Percentiles rank a stretch among this genome's conserved stretches.
Conservation (phyloP, 2,888 invertebrate genomes). For the Limnephilus rhombicus region DNA sequence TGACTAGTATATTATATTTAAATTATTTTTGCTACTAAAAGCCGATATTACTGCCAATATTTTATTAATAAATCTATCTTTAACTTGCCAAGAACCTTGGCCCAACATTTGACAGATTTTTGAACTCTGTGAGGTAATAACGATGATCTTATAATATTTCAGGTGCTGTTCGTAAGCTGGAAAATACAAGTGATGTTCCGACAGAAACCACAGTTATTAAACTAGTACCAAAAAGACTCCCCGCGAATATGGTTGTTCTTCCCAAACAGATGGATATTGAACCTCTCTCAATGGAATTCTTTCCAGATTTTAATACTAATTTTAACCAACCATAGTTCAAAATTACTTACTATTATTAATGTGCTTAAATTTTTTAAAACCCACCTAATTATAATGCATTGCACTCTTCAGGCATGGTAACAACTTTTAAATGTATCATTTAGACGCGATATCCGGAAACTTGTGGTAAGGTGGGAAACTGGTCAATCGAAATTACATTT, state of each 20-base stretch:
- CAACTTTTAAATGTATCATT: neutral
- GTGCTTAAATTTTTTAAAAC: neutral
- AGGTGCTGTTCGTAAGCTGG: conserved; percentile 6
- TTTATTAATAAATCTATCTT: neutral
- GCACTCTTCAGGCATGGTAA: neutral
- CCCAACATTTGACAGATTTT: neutral
- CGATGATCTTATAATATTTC: neutral
- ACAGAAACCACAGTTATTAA: neutral
- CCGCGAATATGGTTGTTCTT: neutral
- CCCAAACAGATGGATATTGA: conserved; percentile 20
- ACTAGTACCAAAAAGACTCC: neutral
- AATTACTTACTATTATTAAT: too few relatives aligned
- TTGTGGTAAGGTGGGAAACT: too few relatives aligned
- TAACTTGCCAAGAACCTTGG: neutral
- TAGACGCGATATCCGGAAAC: too few relatives aligned
- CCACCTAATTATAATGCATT: neutral
- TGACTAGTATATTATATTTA: too few relatives aligned
- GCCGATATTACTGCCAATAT: neutral
- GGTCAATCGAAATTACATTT: too few relatives aligned
- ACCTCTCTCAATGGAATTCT: conserved; percentile 10
- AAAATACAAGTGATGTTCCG: neutral
- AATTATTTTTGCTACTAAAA: neutral
- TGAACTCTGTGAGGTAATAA: neutral
- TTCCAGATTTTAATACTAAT: conserved; percentile 20
- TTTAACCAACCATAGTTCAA: neutral